A percentile compares a stretch with the other conserved stretches of the same genome.
Evolutionary conservation across 2,888 invertebrate species (phyloP).

Genomic region (Heliconius aoede): DNA sequence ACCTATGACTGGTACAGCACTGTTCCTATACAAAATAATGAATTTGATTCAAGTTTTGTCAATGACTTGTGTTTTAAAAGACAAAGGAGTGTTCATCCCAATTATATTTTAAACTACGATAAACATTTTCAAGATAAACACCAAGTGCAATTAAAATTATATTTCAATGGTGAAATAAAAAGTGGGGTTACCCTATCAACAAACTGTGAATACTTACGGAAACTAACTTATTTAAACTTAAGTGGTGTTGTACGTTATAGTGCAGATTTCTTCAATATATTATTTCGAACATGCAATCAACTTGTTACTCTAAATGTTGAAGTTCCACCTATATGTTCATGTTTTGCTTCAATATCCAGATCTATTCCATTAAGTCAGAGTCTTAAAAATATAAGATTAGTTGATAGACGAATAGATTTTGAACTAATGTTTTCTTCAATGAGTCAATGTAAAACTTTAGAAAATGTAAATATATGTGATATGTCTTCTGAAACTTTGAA

Average conservation of each 20-base stretch:
- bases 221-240: conserved; percentile 69
- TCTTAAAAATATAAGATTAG: conserved; percentile 66
- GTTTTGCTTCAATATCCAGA: conserved; percentile 54
- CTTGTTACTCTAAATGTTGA: conserved; percentile 65
- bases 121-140: conserved; percentile 56
- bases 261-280: conserved; percentile 64
- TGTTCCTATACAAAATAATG: conserved; percentile 45
- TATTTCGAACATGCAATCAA: conserved; percentile 64
- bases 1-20: conserved; percentile 60
- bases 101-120: conserved; percentile 63
- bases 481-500: conserved; percentile 50
- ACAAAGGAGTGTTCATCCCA: conserved; percentile 55
- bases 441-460: conserved; percentile 62
- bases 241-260: conserved; percentile 58
- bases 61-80: conserved; percentile 51
- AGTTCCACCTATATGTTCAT: conserved; percentile 53
- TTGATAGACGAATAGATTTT: conserved; percentile 63
- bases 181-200: conserved; percentile 57
- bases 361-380: conserved; percentile 58
- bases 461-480: conserved; percentile 67
- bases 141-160: conserved; percentile 56
- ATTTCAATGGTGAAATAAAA: conserved; percentile 54
- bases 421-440: conserved; percentile 60
- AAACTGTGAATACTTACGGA: conserved; percentile 60
- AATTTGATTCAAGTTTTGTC: conserved; percentile 30